A percentile compares a stretch with the other conserved stretches of the same genome.
Evolutionary conservation across 2,113 vertebrate genomes (phyloP).

Genomic region (Tonatia bakeri): DNA sequence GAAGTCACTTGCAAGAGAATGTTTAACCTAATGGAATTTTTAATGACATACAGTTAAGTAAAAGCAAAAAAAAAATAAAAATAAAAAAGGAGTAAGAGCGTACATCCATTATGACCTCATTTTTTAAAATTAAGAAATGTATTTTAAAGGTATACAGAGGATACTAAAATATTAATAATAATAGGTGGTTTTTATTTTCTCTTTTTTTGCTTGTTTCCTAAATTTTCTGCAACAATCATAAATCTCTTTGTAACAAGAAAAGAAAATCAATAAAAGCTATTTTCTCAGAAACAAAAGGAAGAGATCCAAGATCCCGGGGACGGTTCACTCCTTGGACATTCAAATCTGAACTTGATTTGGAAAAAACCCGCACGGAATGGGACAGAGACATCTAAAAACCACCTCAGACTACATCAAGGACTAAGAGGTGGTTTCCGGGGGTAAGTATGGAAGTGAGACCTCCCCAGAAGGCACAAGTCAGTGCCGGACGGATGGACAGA

Average conservation of each 20-base stretch:
- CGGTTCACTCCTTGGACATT: neutral
- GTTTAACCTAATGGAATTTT: neutral
- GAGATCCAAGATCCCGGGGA: neutral
- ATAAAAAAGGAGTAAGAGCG: neutral
- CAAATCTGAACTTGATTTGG: neutral
- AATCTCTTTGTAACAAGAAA: slow-evolving; percentile 19
- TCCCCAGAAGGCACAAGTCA: neutral
- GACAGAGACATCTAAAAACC: neutral
- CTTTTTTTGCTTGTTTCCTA: neutral
- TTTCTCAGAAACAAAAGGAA: slow-evolving; percentile 49
- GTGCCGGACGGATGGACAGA: too few species aligned
- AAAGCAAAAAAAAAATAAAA: neutral
- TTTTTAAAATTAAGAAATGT: neutral
- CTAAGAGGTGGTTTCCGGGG: neutral
- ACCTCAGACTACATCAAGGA: neutral
- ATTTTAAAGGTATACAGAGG: neutral
- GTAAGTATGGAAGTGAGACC: neutral
- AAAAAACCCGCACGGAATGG: neutral
- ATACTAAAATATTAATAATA: slow-evolving; percentile 46
- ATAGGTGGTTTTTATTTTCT: neutral
- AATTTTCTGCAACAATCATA: slow-evolving; percentile 23
- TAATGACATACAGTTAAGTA: neutral
- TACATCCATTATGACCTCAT: neutral
- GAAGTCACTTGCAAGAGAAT: neutral
- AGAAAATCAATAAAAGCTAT: slow-evolving; percentile 44